phyloP scores from a whole-genome alignment of 2,888 invertebrate species.

The Spilarctia lutea region DNA sequence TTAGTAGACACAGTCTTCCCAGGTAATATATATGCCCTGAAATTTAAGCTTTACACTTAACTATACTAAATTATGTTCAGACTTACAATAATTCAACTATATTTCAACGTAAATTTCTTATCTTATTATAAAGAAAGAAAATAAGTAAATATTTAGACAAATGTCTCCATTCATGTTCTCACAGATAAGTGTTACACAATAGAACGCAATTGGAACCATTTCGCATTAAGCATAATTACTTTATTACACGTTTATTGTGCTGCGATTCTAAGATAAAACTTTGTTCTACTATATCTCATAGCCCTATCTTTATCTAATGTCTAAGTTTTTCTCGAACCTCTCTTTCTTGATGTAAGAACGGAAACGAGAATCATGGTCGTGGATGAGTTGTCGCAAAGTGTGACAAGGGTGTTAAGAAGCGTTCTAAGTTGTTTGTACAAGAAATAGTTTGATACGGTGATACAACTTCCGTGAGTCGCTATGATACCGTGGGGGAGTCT shows the following conservation, averaged over 20 bases:
- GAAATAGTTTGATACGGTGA: constrained; percentile 75
- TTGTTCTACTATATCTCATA: not conserved
- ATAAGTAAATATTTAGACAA: constrained; percentile 44
- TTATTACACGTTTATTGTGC: constrained; percentile 14
- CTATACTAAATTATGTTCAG: too few relatives aligned
- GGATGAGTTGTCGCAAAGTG: constrained; percentile 31
- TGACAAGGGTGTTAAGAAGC: constrained; percentile 61
- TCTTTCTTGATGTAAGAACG: constrained; percentile 16
- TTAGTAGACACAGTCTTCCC: too few relatives aligned
- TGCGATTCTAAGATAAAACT: not conserved
- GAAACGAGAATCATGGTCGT: constrained; percentile 15
- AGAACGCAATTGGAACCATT: constrained; percentile 50
- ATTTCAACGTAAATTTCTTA: constrained; percentile 32
- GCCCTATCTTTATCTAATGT: constrained; percentile 8
- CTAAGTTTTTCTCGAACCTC: constrained; percentile 21
- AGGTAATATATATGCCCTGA: too few relatives aligned
- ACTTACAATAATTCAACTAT: constrained; percentile 19
- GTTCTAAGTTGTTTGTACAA: constrained; percentile 66
- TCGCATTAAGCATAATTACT: constrained; percentile 37
- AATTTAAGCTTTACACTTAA: too few relatives aligned
- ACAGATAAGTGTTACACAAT: constrained; percentile 60
- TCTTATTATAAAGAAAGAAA: constrained; percentile 34
- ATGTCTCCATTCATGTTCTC: constrained; percentile 66
- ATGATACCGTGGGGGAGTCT: constrained; percentile 70
- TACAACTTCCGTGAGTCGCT: constrained; percentile 75